Percentiles rank a stretch among this genome's conserved stretches.
Evolutionary conservation across 2,888 invertebrate genomes (phyloP).

Genomic region (Andrena chrysosceles): DNA sequence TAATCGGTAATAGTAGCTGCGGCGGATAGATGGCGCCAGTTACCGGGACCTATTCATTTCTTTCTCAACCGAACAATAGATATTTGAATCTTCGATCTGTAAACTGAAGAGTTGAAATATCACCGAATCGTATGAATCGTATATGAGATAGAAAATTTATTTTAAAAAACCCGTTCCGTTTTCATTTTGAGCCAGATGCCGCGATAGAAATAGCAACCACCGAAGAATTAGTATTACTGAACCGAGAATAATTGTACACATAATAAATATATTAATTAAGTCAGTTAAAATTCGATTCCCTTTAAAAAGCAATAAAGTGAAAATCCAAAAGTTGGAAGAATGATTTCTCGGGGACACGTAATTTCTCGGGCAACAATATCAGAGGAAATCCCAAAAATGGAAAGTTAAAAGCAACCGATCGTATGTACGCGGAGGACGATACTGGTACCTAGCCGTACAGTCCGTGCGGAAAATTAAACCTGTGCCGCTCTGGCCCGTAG

Average conservation of each 20-base stretch:
- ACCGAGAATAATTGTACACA: background rate
- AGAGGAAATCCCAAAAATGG: slow-evolving; percentile 52
- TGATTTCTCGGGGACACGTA: background rate
- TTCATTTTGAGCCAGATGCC: background rate
- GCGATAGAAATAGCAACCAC: background rate
- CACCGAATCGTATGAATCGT: background rate
- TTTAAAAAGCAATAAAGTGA: background rate
- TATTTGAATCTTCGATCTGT: slow-evolving; percentile 4
- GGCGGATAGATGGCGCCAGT: slow-evolving; percentile 55
- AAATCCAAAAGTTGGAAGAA: background rate
- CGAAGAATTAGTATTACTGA: background rate
- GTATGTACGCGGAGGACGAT: slow-evolving; percentile 57
- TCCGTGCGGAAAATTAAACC: slow-evolving; percentile 53
- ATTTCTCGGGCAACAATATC: background rate
- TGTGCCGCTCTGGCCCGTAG: slow-evolving; percentile 42
- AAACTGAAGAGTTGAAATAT: background rate
- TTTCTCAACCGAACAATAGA: slow-evolving; percentile 20
- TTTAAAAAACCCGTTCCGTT: background rate
- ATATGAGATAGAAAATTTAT: background rate
- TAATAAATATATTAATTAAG: background rate
- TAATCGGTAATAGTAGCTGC: slow-evolving; percentile 45
- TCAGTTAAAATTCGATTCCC: background rate
- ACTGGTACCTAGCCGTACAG: slow-evolving; percentile 67
- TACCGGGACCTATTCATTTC: slow-evolving; percentile 17
- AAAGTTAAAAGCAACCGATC: slow-evolving; percentile 47